phyloP scores from a whole-genome alignment of 2,888 invertebrate genomes.

The Siphlonurus alternatus region DNA sequence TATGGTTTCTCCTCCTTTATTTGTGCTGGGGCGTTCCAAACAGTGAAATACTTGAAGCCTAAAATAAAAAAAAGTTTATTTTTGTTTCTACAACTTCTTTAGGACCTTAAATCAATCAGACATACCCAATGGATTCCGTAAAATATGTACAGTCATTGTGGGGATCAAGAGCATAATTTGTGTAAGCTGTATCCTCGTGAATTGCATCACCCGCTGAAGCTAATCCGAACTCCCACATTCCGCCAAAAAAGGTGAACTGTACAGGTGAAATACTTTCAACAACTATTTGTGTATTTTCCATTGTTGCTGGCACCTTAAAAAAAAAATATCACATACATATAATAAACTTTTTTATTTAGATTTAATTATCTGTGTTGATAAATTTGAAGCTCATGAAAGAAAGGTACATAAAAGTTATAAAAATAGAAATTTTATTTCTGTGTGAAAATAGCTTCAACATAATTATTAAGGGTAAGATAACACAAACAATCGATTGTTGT shows the following conservation, averaged over 20 bases:
- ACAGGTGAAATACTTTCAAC: slow-evolving; percentile 40
- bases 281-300: slow-evolving; percentile 34
- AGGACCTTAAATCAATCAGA: slow-evolving; percentile 8
- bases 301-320: slow-evolving; percentile 30
- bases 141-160: slow-evolving; percentile 71
- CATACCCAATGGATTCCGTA: slow-evolving; percentile 50
- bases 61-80: slow-evolving; percentile 4
- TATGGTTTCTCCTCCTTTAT: slow-evolving; percentile 50
- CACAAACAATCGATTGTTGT: too few relatives aligned
- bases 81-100: slow-evolving; percentile 1
- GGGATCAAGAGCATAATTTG: slow-evolving; percentile 43
- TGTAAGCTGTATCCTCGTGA: slow-evolving; percentile 58
- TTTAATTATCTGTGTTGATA: background rate
- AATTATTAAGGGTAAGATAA: too few relatives aligned
- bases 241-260: slow-evolving; percentile 54
- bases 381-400: too few relatives aligned
- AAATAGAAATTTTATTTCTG: too few relatives aligned
- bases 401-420: too few relatives aligned
- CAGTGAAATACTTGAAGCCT: slow-evolving; percentile 41
- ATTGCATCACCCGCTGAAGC: slow-evolving; percentile 26
- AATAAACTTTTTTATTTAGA: slow-evolving; percentile 11
- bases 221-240: slow-evolving; percentile 45
- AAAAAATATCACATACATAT: slow-evolving; percentile 15
- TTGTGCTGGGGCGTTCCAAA: slow-evolving; percentile 28
- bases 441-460: too few relatives aligned